phyloP scores from a whole-genome alignment of 2,888 invertebrate species.

The Cephus runcator region DNA sequence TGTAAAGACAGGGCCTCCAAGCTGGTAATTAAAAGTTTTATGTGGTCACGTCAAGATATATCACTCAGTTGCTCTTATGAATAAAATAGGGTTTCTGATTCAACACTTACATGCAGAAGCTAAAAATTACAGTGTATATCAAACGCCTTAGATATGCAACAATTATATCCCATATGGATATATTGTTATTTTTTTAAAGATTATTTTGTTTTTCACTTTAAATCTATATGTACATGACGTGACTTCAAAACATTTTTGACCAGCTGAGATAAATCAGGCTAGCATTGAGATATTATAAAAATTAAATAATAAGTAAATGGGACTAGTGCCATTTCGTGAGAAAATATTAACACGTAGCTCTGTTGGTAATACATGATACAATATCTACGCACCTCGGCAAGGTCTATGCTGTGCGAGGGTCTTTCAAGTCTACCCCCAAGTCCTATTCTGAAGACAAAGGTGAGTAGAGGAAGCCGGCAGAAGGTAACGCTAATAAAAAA shows the following conservation, averaged over 20 bases:
- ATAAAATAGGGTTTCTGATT: neutral
- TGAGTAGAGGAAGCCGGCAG: slow-evolving; percentile 63
- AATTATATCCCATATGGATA: neutral
- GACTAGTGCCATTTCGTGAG: slow-evolving; percentile 64
- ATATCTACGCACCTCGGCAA: slow-evolving; percentile 66
- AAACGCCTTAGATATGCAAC: neutral
- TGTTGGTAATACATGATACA: slow-evolving; percentile 67
- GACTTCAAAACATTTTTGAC: slow-evolving; percentile 26
- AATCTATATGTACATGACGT: slow-evolving; percentile 13
- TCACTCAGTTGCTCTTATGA: neutral
- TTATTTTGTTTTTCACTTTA: neutral
- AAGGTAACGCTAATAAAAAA: slow-evolving; percentile 62
- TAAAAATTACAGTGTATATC: neutral
- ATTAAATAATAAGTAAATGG: slow-evolving; percentile 59
- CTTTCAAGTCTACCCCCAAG: slow-evolving; percentile 66
- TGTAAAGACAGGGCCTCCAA: slow-evolving; percentile 29
- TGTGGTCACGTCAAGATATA: slow-evolving; percentile 28
- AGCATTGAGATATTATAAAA: slow-evolving; percentile 42
- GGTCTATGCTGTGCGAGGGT: slow-evolving; percentile 66
- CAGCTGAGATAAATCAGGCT: slow-evolving; percentile 30
- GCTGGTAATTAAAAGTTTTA: slow-evolving; percentile 27
- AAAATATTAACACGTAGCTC: slow-evolving; percentile 67
- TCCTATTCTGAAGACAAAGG: slow-evolving; percentile 63
- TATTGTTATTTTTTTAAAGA: neutral
- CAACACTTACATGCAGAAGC: neutral